Evolutionary conservation across 2,113 vertebrate genomes (phyloP).

Genomic region (Cynoglossus semilaevis): DNA sequence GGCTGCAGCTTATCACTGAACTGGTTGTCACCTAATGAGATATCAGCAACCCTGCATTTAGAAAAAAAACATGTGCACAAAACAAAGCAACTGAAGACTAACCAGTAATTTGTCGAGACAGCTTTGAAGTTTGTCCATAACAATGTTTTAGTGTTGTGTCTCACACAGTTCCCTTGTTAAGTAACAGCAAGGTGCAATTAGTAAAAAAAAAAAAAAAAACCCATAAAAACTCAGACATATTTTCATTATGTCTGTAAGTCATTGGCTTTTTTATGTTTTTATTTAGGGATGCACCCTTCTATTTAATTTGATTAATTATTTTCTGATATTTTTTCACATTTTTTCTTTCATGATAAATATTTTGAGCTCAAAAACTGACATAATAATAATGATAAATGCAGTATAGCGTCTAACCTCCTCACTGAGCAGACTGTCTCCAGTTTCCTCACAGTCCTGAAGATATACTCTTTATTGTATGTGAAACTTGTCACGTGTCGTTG

Average conservation of each 20-base stretch:
- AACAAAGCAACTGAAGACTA: constrained; percentile 6
- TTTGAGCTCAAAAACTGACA: no score
- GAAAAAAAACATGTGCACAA: constrained; percentile 20
- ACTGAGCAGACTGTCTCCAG: no score
- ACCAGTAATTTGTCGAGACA: constrained; percentile 40
- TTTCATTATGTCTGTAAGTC: background rate
- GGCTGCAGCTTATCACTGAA: constrained; percentile 62
- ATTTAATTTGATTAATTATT: no score
- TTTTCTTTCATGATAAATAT: no score
- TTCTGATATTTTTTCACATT: no score
- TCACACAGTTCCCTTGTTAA: constrained; percentile 15
- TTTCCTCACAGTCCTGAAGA: no score
- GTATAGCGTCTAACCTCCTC: no score
- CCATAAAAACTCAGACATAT: background rate
- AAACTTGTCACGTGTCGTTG: no score
- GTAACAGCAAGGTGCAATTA: constrained; percentile 1
- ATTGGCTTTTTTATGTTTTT: no score
- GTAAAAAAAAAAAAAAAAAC: background rate
- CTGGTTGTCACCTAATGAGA: constrained; percentile 61
- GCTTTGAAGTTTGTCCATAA: constrained; percentile 23
- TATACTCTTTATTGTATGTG: no score
- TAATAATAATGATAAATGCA: no score
- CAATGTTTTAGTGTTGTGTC: constrained; percentile 17
- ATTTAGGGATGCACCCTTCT: no score
- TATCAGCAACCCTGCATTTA: constrained; percentile 45